Base-by-base conservation (phyloP, 92 coral and sea anemone species). In the Desmophyllum pertusum region DNA sequence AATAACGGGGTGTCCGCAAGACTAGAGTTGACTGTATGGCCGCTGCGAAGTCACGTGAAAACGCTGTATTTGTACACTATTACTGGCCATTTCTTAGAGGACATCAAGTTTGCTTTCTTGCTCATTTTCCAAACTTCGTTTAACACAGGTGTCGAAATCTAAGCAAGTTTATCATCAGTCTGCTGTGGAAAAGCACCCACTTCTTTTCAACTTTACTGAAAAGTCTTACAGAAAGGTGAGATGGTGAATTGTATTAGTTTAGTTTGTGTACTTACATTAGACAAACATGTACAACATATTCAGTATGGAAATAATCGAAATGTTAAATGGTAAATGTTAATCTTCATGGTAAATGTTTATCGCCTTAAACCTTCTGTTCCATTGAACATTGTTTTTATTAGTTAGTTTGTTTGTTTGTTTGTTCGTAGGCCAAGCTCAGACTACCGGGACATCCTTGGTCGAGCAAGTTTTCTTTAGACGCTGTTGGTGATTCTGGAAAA, bases 401-500 rank as follows among this genome's bases (percentile, higher is more conserved):
- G 2, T 4, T 70, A 29, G 14, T 73, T 67, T 75, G 51, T 33
- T 73, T 75, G 2, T 75, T 45, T 25, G 27, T 35, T 17, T 46
- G n/a, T 45, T 72, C 48, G 42, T 50, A 97, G 99, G 98, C 95
- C 48, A 94, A 83, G 77, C 92, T 97, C 18, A 87, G 93, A 78
- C 87, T 97, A 15, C 65, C 84, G 19, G 95, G 89, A 35, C 78
- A 89, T 83, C 80, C 75, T 33, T 97, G 99, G 99, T 97, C 99
- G 27, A 88, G 86, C 19, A 89, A 84, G 43, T 90, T 97, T 83
- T 92, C 99, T 37, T 86, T 97, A 62, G 99, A 97, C 50, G 98
- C 99, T 52, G 92, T 97, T 10, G 99, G 99, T 5, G 96, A 97
- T 75, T 88, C 92, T 53, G 99, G 99, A 46, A 88, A 93, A 72